Percentiles rank a stretch among this genome's conserved stretches.
phyloP scores from a whole-genome alignment of 2,797 vertebrate genomes.

The Neosilurus hyrtlii region DNA sequence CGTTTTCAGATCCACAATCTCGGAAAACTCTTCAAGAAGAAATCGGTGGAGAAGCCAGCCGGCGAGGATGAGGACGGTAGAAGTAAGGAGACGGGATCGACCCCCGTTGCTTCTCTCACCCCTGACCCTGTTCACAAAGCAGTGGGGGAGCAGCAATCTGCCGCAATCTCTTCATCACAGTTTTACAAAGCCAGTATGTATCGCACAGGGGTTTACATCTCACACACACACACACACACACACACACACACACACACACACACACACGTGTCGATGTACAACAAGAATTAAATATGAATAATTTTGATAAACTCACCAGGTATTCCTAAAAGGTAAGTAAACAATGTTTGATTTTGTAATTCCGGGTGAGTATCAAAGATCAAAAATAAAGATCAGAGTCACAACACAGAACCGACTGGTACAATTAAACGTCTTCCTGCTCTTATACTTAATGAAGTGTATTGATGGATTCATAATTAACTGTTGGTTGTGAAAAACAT shows the following conservation, averaged over 20 bases:
- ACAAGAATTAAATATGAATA: background rate
- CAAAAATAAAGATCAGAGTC: slow-evolving; percentile 20
- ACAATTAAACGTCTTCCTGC: background rate
- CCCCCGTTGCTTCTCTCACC: slow-evolving; percentile 74
- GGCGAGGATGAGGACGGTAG: slow-evolving; percentile 65
- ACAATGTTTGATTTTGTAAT: background rate
- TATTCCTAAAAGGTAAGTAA: slow-evolving; percentile 31
- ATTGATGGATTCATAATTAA: no score
- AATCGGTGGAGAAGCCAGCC: slow-evolving; percentile 64
- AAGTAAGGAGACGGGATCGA: slow-evolving; percentile 64
- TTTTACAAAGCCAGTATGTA: slow-evolving; percentile 94
- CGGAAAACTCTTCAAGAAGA: slow-evolving; percentile 71
- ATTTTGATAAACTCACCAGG: background rate
- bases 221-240: background rate
- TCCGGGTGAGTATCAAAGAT: slow-evolving; percentile 13
- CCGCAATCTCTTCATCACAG: slow-evolving; percentile 82
- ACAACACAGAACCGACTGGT: background rate
- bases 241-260: background rate
- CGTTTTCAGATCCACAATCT: slow-evolving; percentile 75
- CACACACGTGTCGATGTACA: no score
- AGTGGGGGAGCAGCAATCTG: slow-evolving; percentile 81
- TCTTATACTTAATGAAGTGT: background rate
- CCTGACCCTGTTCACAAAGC: slow-evolving; percentile 89
- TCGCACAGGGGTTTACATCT: slow-evolving; percentile 55
- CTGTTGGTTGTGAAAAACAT: background rate